Base-by-base conservation (phyloP, 2,888 invertebrate genomes). In the Apotomis betuletana region DNA sequence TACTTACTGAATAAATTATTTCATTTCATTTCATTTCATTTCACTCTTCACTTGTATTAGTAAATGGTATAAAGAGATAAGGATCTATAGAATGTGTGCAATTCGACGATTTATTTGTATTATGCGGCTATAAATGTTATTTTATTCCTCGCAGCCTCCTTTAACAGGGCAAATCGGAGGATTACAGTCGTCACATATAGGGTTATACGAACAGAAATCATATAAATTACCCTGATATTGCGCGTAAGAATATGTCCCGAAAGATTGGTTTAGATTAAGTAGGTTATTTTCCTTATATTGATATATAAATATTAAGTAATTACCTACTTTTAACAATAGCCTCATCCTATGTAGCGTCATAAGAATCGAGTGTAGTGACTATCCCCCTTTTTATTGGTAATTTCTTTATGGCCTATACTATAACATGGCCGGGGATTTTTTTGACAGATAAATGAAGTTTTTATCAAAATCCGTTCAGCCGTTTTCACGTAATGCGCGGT, bases 101-200 rank as follows among this genome's bases (percentile, higher is more conserved):
- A 27, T 44, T 49, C 49, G n/a, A 57, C 38, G 61, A 71, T 71
- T 67, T 67, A 71, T 61, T 46, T n/a, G 13, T 67, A 55, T 71
- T 67, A 71, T 67, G 67, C 55, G 10, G 38, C 65, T 49, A 67
- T 67, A 71, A 67, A 71, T n/a, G 55, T 61, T 71, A 71, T 67
- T 67, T 71, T 67, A 71, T 71, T 57, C 55, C 41, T 57, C n/a
- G 27, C 49, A 13, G 62, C 51, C 27, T 57, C 9, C 55, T 60
- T 64, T 15, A 52, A 60, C 36, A 60, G 51, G 61, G 61, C 41
- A 54, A 55, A 67, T 67, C 61, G 49, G 44, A 49, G 67, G 70
- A 67, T 67, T 67, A 70, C 60, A 57, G 41, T 55, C 61, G 38
- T 57, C 44, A 69, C 55, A 61, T 61, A 27, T 41, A 44, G 36